Evolutionary conservation across 2,888 invertebrate species (phyloP).

Genomic region (Rhagophthalmus giganteus): DNA sequence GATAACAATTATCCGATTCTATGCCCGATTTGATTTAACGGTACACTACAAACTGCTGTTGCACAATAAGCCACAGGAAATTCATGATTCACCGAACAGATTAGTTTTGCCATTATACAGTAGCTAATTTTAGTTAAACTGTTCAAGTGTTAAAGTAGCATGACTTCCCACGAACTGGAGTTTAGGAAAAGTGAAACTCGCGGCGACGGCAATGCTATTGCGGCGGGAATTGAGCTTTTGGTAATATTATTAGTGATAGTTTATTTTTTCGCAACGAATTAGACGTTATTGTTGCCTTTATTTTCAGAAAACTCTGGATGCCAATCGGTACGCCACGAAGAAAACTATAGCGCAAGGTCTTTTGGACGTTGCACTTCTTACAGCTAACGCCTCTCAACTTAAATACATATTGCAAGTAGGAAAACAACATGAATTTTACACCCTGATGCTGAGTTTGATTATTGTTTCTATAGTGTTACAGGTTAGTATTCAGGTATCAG

Average conservation of each 20-base stretch:
- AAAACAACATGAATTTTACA: slow-evolving; percentile 83
- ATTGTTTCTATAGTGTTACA: slow-evolving; percentile 82
- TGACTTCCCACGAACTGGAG: neutral
- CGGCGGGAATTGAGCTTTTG: slow-evolving; percentile 20
- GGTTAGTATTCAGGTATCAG: too few relatives aligned
- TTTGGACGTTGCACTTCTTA: slow-evolving; percentile 84
- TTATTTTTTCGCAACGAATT: too few relatives aligned
- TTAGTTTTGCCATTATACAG: neutral
- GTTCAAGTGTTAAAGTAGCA: slow-evolving; percentile 1
- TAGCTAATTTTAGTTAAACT: slow-evolving; percentile 2
- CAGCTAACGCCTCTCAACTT: slow-evolving; percentile 85
- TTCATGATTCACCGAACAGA: slow-evolving; percentile 5
- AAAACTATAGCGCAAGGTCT: slow-evolving; percentile 91
- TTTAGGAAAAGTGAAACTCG: slow-evolving; percentile 12
- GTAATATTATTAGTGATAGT: too few relatives aligned
- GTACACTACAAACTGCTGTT: slow-evolving; percentile 1
- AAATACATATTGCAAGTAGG: slow-evolving; percentile 86
- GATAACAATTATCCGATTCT: too few relatives aligned
- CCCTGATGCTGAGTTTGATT: slow-evolving; percentile 76
- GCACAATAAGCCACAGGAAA: slow-evolving; percentile 10
- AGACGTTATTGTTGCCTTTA: slow-evolving; percentile 23
- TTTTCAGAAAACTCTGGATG: slow-evolving; percentile 75
- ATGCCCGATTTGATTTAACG: neutral
- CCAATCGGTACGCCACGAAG: slow-evolving; percentile 88
- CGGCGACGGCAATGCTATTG: slow-evolving; percentile 27